Conservation (phyloP, 2,113 vertebrate genomes). For the Ochotona curzoniae region DNA sequence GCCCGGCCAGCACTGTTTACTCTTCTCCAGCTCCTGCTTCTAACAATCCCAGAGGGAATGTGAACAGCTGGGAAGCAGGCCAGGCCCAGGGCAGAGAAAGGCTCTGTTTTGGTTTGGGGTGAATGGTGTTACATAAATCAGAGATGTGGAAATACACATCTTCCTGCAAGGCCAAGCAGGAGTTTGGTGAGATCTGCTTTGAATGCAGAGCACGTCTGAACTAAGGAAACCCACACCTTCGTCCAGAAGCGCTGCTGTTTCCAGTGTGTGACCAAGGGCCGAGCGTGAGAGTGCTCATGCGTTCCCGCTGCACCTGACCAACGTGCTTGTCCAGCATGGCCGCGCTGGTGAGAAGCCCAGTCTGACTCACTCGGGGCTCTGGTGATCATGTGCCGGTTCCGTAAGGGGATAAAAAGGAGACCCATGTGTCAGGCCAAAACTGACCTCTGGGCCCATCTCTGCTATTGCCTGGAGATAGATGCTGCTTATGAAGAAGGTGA, state of each 20-base stretch:
- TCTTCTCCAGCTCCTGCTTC: constrained; percentile 2
- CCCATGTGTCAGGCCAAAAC: neutral
- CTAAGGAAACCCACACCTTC: neutral
- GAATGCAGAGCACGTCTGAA: neutral
- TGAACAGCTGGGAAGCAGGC: constrained; percentile 77
- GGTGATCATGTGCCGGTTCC: neutral
- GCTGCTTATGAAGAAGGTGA: constrained; percentile 17
- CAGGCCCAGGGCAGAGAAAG: neutral
- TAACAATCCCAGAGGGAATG: neutral
- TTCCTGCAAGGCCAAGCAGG: neutral
- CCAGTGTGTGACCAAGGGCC: neutral
- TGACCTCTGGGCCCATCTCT: neutral
- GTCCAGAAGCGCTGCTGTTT: neutral
- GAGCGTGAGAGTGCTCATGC: no score
- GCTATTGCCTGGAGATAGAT: neutral
- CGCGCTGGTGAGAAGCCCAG: neutral
- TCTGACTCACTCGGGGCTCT: neutral
- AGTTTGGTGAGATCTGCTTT: neutral
- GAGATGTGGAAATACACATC: constrained; percentile 65
- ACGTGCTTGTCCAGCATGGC: neutral
- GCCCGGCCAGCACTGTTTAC: constrained; percentile 69
- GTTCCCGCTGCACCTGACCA: neutral
- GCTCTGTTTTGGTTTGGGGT: constrained; percentile 57
- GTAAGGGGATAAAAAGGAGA: neutral
- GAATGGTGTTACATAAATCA: constrained; percentile 72